Evolutionary conservation across 2,797 vertebrate species (phyloP).

Genomic region (Odontamblyopus lacepedii): DNA sequence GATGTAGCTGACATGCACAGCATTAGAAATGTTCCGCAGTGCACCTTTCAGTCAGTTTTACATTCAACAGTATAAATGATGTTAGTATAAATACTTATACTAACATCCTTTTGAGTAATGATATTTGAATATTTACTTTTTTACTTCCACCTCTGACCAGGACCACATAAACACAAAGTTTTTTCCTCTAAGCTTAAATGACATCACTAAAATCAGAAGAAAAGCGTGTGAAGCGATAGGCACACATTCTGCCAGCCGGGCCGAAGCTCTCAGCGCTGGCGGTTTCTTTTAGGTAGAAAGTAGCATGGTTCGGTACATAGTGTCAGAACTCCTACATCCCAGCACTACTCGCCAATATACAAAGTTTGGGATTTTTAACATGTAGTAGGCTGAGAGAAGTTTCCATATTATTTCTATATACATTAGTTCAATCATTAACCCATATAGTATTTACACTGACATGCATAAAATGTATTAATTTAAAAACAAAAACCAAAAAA

Average conservation of each 20-base stretch:
- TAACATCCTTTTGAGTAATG: background rate
- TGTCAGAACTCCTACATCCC: conserved; percentile 30
- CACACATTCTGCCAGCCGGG: conserved; percentile 66
- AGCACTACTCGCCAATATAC: conserved; percentile 23
- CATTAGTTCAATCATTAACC: conserved; percentile 24
- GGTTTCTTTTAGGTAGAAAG: conserved; percentile 58
- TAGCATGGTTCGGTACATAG: conserved; percentile 41
- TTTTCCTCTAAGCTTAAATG: conserved; percentile 39
- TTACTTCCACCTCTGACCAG: conserved; percentile 2
- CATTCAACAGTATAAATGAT: background rate
- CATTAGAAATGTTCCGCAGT: background rate
- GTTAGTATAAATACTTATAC: background rate
- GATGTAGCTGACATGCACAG: too few species aligned
- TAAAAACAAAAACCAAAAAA: conserved; percentile 16
- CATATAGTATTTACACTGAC: conserved; percentile 34
- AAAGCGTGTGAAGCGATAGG: conserved; percentile 45
- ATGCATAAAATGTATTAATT: conserved; percentile 24
- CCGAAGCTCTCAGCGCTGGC: conserved; percentile 37
- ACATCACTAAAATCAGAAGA: conserved; percentile 48
- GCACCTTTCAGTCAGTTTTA: background rate
- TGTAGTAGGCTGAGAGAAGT: conserved; percentile 9
- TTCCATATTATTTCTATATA: conserved; percentile 24
- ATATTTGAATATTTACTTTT: background rate
- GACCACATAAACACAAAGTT: conserved; percentile 4
- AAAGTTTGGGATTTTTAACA: conserved; percentile 43